These are phyloP conservation scores for Calypte anna DNA, from an alignment of 2,113 vertebrate genomes.

Conservation along the genomic window DNA sequence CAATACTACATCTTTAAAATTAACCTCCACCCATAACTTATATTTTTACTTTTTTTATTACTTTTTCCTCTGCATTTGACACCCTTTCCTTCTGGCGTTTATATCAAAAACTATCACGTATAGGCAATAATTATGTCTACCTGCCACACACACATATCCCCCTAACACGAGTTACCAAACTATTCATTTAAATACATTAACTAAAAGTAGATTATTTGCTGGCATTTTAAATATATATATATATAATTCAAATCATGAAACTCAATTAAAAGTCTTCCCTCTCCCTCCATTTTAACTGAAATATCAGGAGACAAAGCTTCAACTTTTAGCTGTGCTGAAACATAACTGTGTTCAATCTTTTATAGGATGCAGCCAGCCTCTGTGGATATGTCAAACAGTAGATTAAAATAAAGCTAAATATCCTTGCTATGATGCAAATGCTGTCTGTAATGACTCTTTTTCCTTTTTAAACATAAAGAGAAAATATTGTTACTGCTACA, in stretches of 20 bases:
- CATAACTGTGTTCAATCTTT: neutral
- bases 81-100: neutral
- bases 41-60: neutral
- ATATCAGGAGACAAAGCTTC: neutral
- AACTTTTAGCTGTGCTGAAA: neutral
- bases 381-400: neutral
- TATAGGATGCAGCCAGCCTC: neutral
- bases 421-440: neutral
- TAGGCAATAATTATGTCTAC: neutral
- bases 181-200: neutral
- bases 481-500: neutral
- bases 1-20: neutral
- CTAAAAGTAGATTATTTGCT: neutral
- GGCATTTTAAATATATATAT: neutral
- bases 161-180: neutral
- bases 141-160: neutral
- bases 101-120: neutral
- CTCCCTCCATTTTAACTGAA: neutral
- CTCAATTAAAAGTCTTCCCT: neutral
- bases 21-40: neutral
- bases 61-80: neutral
- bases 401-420: neutral
- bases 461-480: neutral
- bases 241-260: neutral
- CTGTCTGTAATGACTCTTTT: neutral